Evolutionary conservation across 2,113 vertebrate species (phyloP), one percentile per base, ranked within the genome.

Genomic region (Phocoena sinus): DNA sequence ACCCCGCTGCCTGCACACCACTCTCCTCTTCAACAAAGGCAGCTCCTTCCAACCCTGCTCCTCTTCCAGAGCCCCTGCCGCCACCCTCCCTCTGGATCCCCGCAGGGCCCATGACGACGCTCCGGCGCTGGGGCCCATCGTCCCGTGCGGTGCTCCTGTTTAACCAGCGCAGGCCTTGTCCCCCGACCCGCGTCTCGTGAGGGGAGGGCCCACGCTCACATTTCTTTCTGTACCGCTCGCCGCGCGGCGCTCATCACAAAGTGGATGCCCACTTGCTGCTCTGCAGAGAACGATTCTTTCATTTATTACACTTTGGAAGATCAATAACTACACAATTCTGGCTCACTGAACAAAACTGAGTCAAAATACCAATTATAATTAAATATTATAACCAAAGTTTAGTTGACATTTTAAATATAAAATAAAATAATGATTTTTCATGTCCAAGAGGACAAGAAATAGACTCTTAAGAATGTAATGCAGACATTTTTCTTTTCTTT

Each of bases 361-460:
- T 92, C 50, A 93, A 95, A 91, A 89, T 47, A 70, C 26, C 20
- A 89, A 56, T 5, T 47, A 65, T 94, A 63, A 60, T 26, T 68
- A 87, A 92, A 36, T 71, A 93, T 38, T 65, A 91, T 63, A 94
- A 74, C 28, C 56, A n/a, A 95, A 92, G 50, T 38, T 93, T 80
- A 62, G n/a, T 44, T 77, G 36, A 90, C 4, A 79, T 85, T 81
- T 97, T 85, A 77, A 95, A 93, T 87, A 80, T 47, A 38, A 95
- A 95, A 13, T 56, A 91, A 85, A 95, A 13, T 56, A 89, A 85
- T 15, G 26, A 77, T n/a, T 94, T 96, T 74, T 26, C 8, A 87
- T 36, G 31, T 38, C 36, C 74, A 83, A 92, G 11, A 82, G 90
- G 13, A 76, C 38, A 77, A 91, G 8, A 97, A 62, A 65, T 17